These are phyloP conservation scores for Apolygus lucorum DNA, from an alignment of 1,140 invertebrate species.

Conservation along the genomic window DNA sequence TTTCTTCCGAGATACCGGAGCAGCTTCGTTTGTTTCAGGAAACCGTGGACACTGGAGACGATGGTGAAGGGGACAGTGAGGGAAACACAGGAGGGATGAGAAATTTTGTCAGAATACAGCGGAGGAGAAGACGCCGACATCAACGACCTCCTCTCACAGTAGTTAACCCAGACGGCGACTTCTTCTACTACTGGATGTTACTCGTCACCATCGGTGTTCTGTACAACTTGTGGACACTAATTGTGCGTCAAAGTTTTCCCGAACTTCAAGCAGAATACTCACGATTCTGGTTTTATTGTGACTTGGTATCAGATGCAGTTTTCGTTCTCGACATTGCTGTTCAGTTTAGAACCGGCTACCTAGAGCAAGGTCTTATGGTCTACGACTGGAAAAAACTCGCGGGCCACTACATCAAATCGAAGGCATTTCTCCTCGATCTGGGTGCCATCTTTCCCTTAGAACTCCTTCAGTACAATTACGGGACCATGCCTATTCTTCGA, in stretches of 20 bases:
- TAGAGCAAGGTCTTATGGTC: slow-evolving; percentile 67
- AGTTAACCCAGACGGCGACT: slow-evolving; percentile 89
- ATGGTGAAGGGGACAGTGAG: slow-evolving; percentile 34
- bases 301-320: slow-evolving; percentile 74
- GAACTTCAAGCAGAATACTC: slow-evolving; percentile 68
- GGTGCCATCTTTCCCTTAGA: slow-evolving; percentile 76
- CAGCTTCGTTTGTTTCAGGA: slow-evolving; percentile 42
- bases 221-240: slow-evolving; percentile 92
- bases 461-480: slow-evolving; percentile 70
- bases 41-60: slow-evolving; percentile 51
- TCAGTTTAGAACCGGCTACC: slow-evolving; percentile 88
- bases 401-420: slow-evolving; percentile 77
- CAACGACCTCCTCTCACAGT: slow-evolving; percentile 67
- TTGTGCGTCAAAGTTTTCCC: slow-evolving; percentile 87
- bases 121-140: slow-evolving; percentile 47
- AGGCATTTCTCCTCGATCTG: slow-evolving; percentile 77
- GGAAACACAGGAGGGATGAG: slow-evolving; percentile 39
- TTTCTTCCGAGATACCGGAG: slow-evolving; percentile 12
- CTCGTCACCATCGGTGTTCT: slow-evolving; percentile 78
- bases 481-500: slow-evolving; percentile 67
- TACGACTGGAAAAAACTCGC: slow-evolving; percentile 84
- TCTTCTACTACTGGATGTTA: slow-evolving; percentile 92
- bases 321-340: slow-evolving; percentile 81
- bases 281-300: slow-evolving; percentile 68
- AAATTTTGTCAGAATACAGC: slow-evolving; percentile 47